A percentile compares a stretch with the other conserved stretches of the same genome.
Conservation (phyloP, 2,113 vertebrate genomes). For the Alces alces region DNA sequence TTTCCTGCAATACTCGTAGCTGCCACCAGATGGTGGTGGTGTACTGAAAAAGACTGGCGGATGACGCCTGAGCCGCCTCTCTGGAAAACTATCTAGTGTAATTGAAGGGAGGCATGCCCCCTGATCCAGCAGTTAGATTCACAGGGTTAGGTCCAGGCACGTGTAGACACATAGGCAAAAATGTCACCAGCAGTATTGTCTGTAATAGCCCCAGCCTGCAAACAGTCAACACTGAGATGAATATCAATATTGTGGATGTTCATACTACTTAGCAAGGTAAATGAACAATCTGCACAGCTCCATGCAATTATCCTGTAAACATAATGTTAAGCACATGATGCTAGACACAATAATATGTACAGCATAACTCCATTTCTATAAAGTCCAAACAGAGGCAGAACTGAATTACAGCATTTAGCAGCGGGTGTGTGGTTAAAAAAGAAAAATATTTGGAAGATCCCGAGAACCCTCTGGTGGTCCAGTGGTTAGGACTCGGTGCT, state of each 20-base stretch:
- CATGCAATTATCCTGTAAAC: not conserved
- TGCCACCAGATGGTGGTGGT: constrained; percentile 46
- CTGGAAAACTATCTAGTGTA: not conserved
- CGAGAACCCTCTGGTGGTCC: not conserved
- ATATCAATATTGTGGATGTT: not conserved
- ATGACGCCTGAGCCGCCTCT: not conserved
- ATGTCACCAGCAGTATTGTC: not conserved
- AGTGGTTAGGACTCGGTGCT: not conserved
- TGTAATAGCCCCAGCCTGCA: not conserved
- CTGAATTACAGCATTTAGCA: not conserved
- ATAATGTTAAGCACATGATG: not conserved
- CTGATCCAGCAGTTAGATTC: not conserved
- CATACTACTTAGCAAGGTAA: not conserved
- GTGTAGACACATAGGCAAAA: not conserved
- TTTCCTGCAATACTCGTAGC: not conserved
- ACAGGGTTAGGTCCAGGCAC: not conserved
- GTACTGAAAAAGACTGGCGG: not conserved
- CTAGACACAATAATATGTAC: too few species aligned
- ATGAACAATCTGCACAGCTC: not conserved
- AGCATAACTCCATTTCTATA: not conserved
- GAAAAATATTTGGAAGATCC: not conserved
- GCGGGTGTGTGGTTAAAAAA: not conserved
- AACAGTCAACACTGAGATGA: not conserved
- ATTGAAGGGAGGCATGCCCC: not conserved
- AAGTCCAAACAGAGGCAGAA: not conserved